Base-by-base conservation (phyloP, 2,113 vertebrate species). In the Cyanoramphus novaezelandiae region DNA sequence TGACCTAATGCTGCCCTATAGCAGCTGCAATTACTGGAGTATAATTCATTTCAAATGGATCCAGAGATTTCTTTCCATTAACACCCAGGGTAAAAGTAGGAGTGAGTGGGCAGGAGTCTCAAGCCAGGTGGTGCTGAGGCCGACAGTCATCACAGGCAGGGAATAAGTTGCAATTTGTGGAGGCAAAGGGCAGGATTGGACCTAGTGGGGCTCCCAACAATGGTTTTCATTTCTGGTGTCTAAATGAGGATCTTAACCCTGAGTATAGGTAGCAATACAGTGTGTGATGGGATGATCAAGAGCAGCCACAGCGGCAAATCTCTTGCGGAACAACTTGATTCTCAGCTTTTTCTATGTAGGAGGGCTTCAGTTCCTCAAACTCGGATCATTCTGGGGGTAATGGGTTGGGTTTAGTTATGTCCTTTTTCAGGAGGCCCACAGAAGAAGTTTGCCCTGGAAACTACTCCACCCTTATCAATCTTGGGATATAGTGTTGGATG, bases 1-100 rank as follows among this genome's bases (percentile, higher is more conserved):
- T 97, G 96, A 96, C 95, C 93, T 91, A 79, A 93, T 91, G 57
- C 90, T 88, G 90, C 93, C 95, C 95, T 91, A 60, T 87, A 93
- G 93, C 88, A 69, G 88, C 95, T 92, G 83, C 93, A 95, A 92
- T 96, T 95, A 95, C 96, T 92, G 78, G 31, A 79, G 77, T 89
- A 84, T 93, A 96, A 95, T 94, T 96, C 86, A 96, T 92, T 96
- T 88, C 88, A 81, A 90, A 88, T 88, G 93, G 93, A 94, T 96
- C 93, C 76, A 83, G 82, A 78, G 83, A 68, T 92, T 95, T 93
- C 77, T 88, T 85, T 76, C 93, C 77, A 57, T 93, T 97, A 95
- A 89, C 82, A 82, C 41, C 84, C 44, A 64, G 65, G 47, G 43
- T n/a, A 75, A 68, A 52, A 37, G 10, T 80, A 86, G 65, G 43